Evolutionary conservation across 2,113 vertebrate species (phyloP), one percentile per base, ranked within the genome.

Genomic region (Muntiacus muntjak): DNA sequence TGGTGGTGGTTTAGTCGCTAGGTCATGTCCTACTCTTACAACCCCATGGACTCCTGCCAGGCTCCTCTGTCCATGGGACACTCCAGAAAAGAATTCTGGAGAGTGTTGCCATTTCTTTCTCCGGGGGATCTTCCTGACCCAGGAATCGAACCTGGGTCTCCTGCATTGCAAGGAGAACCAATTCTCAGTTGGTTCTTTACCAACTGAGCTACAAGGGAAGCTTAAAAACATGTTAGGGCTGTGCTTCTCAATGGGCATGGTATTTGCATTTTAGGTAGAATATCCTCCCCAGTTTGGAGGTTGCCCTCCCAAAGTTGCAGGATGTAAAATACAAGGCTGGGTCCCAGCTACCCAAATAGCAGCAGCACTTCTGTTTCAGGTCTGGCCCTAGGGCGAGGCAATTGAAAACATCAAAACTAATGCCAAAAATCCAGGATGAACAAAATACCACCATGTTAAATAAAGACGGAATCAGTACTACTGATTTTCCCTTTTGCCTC

Each of bases 381-480:
- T 52, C 28, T 52, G 36, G n/a, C 58, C 21, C 40, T 58, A 33
- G 33, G 33, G 5, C 6, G 1, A 96, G 23, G 55, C 3, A 2
- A 54, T 40, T 92, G 52, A 64, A 96, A 89, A 85, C 47, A 92
- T 33, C 40, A 94, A 95, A 89, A 60, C 47, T 58, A 87, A 94
- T 64, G 74, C 57, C 79, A 91, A 74, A 79, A 58, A 76, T 47
- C 15, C 14, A 78, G n/a, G 25, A 52, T 55, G 36, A 92, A 94
- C 36, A 87, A 93, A 83, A 58, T 52, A 36, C 25, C n/a, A 91
- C 83, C 94, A 94, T 36, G 76, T 78, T 83, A 95, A 96, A 94
- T n/a, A 87, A 86, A 55, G 45, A 86, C 43, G 0, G 71, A n/a
- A 92, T 83, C 50, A 36, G 50, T 83, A 43, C 36, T 91, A 94